These are phyloP conservation scores for Amphipoea lucens DNA, from an alignment of 2,888 invertebrate species.

Conservation along the genomic window DNA sequence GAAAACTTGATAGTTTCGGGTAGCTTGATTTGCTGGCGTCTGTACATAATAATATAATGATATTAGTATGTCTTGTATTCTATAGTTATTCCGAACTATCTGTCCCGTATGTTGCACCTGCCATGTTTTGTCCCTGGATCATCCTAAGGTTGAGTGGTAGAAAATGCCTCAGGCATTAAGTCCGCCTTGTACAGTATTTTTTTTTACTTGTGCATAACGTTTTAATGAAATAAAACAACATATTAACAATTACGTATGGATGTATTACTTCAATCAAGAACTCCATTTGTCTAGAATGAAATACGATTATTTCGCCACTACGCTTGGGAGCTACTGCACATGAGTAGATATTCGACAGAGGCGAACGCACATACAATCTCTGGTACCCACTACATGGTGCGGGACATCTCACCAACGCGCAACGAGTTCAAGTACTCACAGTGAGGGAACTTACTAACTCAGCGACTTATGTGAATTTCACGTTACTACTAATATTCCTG, in stretches of 20 bases:
- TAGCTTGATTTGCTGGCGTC: no score
- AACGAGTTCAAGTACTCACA: not conserved
- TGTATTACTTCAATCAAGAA: conserved; percentile 53
- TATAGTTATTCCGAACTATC: no score
- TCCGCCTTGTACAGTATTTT: no score
- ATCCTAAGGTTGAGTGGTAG: no score
- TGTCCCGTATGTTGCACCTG: no score
- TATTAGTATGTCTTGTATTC: no score
- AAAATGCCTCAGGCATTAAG: no score
- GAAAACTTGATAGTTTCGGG: no score
- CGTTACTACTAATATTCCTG: not conserved
- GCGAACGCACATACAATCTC: not conserved
- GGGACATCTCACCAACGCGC: not conserved
- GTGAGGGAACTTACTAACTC: not conserved
- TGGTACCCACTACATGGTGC: no score
- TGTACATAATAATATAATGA: no score
- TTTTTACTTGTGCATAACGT: not conserved
- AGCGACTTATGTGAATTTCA: not conserved
- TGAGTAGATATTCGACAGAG: conserved; percentile 31
- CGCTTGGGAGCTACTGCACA: conserved; percentile 2
- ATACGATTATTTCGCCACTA: conserved; percentile 52
- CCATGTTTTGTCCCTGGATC: no score
- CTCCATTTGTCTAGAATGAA: conserved; percentile 47
- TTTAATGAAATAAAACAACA: not conserved
- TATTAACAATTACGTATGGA: conserved; percentile 21